These are phyloP conservation scores for Brachionus angularis DNA, from an alignment of 1,140 invertebrate species.

Conservation along the genomic window DNA sequence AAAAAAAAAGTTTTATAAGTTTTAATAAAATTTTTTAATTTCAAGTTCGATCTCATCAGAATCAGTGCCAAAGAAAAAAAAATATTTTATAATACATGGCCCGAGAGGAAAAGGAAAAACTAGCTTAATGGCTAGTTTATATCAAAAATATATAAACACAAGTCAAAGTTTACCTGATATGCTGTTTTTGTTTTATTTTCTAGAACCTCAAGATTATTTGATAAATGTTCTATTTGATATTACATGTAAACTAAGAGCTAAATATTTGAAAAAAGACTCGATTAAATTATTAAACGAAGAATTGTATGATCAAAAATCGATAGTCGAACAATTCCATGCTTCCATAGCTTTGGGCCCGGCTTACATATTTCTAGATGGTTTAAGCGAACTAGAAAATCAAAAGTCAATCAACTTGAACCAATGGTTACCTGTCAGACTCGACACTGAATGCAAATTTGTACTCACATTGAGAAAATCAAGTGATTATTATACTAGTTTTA, in stretches of 20 bases:
- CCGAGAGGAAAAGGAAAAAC: conserved; percentile 15
- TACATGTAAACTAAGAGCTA: conserved; percentile 28
- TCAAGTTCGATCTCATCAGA: conserved; percentile 2
- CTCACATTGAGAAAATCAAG: conserved; percentile 9
- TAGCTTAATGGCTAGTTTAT: conserved; percentile 28
- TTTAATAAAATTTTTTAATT: too few relatives aligned
- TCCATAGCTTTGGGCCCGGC: neutral
- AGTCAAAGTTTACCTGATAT: neutral
- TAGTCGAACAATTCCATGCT: conserved; percentile 34
- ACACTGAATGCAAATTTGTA: conserved; percentile 20
- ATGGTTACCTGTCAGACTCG: conserved; percentile 4
- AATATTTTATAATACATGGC: neutral
- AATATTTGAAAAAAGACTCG: conserved; percentile 39
- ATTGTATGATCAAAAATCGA: conserved; percentile 21
- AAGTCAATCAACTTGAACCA: neutral
- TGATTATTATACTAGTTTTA: conserved; percentile 17
- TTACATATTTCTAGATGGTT: conserved; percentile 32
- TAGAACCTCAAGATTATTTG: conserved; percentile 4
- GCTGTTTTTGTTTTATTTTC: conserved; percentile 28
- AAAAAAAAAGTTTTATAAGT: too few relatives aligned
- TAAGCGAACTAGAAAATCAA: neutral
- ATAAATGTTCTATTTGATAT: conserved; percentile 8
- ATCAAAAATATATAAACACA: conserved; percentile 3
- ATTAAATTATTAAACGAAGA: neutral
- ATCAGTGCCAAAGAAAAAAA: neutral